Percentiles rank a stretch among this genome's conserved stretches.
Evolutionary conservation across 2,113 vertebrate genomes (phyloP).

Genomic region (Dipodomys ordii): DNA sequence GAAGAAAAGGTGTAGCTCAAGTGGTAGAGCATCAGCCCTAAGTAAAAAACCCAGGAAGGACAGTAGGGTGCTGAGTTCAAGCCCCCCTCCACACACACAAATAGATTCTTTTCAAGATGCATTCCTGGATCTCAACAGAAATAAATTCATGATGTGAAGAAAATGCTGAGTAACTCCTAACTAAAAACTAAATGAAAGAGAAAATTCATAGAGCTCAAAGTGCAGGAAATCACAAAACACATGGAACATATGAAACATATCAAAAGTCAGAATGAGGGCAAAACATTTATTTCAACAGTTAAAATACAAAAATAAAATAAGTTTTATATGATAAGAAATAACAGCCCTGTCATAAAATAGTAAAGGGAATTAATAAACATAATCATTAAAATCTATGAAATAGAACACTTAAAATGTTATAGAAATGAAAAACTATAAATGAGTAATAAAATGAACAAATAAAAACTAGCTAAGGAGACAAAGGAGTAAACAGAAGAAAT

Average conservation of each 20-base stretch:
- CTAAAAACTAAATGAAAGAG: slow-evolving; percentile 33
- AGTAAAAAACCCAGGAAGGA: too few relatives aligned
- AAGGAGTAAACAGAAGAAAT: not conserved
- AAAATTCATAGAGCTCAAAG: not conserved
- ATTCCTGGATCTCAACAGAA: not conserved
- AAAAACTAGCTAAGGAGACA: slow-evolving; percentile 29
- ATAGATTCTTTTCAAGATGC: not conserved
- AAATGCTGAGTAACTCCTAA: not conserved
- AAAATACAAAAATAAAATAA: slow-evolving; percentile 25
- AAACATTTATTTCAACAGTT: not conserved
- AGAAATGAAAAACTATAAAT: slow-evolving; percentile 7
- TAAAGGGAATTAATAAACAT: not conserved
- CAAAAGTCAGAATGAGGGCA: not conserved
- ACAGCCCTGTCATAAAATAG: not conserved
- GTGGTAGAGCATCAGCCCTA: too few relatives aligned
- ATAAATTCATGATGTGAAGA: not conserved
- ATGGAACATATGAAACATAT: not conserved
- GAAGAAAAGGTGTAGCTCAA: too few relatives aligned
- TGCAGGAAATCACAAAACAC: not conserved
- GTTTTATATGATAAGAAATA: slow-evolving; percentile 19
- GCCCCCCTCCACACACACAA: too few relatives aligned
- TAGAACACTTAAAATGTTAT: not conserved
- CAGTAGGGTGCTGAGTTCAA: too few relatives aligned
- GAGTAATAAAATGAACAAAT: not conserved
- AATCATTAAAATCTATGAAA: not conserved